phyloP scores from a whole-genome alignment of 2,113 vertebrate species.

The Montifringilla adamsi region DNA sequence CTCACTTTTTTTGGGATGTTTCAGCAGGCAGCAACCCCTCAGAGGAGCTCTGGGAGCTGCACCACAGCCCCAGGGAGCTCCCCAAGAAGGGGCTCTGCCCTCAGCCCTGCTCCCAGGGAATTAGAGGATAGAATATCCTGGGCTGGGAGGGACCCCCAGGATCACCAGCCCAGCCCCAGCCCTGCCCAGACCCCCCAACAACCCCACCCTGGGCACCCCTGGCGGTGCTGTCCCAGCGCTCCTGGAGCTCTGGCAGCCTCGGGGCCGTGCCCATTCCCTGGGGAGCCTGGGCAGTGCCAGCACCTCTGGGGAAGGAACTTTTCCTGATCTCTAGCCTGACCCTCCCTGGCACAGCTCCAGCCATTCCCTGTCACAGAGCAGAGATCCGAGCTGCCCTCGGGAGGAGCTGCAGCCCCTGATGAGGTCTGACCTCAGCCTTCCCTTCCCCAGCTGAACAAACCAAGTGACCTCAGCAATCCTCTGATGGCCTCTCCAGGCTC shows the following conservation, averaged over 20 bases:
- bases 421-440: neutral
- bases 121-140: neutral
- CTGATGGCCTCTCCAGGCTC: neutral
- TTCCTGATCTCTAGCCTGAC: accelerated
- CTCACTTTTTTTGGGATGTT: neutral
- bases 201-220: neutral
- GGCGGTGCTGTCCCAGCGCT: neutral
- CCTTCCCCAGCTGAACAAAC: neutral
- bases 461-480: neutral
- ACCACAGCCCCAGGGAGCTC: neutral
- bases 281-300: neutral
- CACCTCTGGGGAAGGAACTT: neutral
- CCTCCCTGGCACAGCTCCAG: neutral
- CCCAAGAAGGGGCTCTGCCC: neutral
- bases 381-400: neutral
- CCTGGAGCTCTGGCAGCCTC: neutral
- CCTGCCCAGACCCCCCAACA: neutral
- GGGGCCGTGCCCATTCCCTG: neutral
- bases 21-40: neutral
- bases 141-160: neutral
- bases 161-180: accelerated
- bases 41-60: neutral
- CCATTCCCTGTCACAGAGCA: accelerated
- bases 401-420: neutral
- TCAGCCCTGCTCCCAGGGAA: neutral